These are phyloP conservation scores for Lophura nycthemera DNA, from an alignment of 2,113 vertebrate species.

Conservation along the genomic window DNA sequence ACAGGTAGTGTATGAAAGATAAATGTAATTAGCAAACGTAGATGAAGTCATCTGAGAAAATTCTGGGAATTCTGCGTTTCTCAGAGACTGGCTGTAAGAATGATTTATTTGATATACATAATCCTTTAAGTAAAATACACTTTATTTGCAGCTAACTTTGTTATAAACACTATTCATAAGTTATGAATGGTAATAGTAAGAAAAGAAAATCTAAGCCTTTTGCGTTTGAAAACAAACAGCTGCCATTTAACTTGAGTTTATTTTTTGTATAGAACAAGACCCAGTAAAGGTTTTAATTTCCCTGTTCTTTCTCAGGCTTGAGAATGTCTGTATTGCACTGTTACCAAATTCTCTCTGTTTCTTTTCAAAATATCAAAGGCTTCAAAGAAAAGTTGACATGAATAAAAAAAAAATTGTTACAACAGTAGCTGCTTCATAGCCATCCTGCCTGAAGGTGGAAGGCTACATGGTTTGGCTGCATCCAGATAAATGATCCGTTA, in stretches of 20 bases:
- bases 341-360: neutral
- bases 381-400: neutral
- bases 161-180: neutral
- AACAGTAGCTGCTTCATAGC: neutral
- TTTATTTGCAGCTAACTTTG: neutral
- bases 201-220: neutral
- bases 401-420: neutral
- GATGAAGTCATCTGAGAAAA: neutral
- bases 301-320: neutral
- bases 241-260: neutral
- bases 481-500: neutral
- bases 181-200: neutral
- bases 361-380: neutral
- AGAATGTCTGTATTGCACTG: neutral
- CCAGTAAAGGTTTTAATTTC: neutral
- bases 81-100: neutral
- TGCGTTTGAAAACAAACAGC: neutral
- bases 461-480: neutral
- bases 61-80: neutral
- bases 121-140: neutral
- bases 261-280: neutral
- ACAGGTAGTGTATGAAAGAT: neutral
- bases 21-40: neutral
- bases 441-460: neutral
- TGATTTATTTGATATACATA: neutral